Evolutionary conservation across 2,797 vertebrate genomes (phyloP).

Genomic region (Coregonus sp.): DNA sequence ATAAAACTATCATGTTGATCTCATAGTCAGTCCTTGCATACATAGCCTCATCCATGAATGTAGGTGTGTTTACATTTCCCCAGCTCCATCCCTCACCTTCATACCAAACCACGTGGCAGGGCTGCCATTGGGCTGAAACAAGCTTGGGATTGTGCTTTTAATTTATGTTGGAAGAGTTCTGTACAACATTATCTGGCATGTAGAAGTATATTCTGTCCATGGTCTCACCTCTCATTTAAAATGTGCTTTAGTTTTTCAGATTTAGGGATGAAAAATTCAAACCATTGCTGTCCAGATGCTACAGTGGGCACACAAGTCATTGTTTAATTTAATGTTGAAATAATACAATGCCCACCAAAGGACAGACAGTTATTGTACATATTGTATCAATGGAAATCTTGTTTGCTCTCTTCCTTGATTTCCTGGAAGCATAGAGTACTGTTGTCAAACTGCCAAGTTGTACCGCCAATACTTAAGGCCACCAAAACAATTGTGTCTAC

Average conservation of each 20-base stretch:
- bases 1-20: no score
- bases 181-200: no score
- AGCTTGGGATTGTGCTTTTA: not conserved
- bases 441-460: not conserved
- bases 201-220: not conserved
- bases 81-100: no score
- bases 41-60: no score
- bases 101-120: no score
- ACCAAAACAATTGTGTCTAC: conserved; percentile 5
- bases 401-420: not conserved
- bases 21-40: no score
- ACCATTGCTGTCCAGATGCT: not conserved
- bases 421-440: not conserved
- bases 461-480: not conserved
- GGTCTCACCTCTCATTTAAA: not conserved
- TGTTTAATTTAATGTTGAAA: conserved; percentile 6
- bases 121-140: no score
- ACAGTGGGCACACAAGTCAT: not conserved
- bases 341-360: not conserved
- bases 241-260: not conserved
- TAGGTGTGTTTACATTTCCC: no score
- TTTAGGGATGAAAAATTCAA: not conserved
- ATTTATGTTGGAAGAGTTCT: not conserved
- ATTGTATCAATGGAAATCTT: not conserved
- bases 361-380: not conserved